phyloP scores from a whole-genome alignment of 2,113 vertebrate genomes.

The Chloropsis cyanopogon region DNA sequence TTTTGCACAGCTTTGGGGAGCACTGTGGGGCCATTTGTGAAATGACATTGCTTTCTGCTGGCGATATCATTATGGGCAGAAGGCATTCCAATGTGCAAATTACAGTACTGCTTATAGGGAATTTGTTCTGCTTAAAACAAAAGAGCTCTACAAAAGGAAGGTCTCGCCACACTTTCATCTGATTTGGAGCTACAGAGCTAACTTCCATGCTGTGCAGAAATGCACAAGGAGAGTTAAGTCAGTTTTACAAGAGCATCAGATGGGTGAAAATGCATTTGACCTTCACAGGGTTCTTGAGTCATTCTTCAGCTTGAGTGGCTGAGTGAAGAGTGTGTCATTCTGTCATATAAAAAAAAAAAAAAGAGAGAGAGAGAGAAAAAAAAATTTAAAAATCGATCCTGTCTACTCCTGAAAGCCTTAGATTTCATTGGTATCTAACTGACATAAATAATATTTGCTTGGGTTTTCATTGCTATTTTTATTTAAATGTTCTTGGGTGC shows the following conservation, averaged over 20 bases:
- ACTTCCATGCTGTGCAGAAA: constrained; percentile 26
- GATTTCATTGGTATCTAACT: constrained; percentile 68
- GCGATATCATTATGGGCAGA: constrained; percentile 10
- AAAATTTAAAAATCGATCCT: constrained; percentile 72
- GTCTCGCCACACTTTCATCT: not conserved
- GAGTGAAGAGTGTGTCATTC: constrained; percentile 74
- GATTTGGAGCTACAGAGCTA: constrained; percentile 9
- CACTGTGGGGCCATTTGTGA: constrained; percentile 26
- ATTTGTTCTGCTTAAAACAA: constrained; percentile 38
- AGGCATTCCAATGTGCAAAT: constrained; percentile 28
- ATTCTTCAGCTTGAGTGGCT: constrained; percentile 74
- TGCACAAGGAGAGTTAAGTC: constrained; percentile 44
- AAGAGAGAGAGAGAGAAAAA: not conserved
- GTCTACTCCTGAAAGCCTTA: constrained; percentile 63
- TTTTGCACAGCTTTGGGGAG: not conserved
- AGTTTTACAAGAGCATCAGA: constrained; percentile 52
- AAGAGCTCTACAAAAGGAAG: not conserved
- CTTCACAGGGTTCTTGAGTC: constrained; percentile 67
- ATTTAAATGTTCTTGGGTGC: constrained; percentile 69
- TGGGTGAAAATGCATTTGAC: constrained; percentile 68
- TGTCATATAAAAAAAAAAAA: constrained; percentile 64
- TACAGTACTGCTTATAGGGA: not conserved
- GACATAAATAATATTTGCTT: constrained; percentile 70
- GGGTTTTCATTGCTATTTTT: constrained; percentile 64
- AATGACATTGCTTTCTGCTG: not conserved